Base-by-base conservation (phyloP, 2,797 vertebrate species). In the Trachurus trachurus region DNA sequence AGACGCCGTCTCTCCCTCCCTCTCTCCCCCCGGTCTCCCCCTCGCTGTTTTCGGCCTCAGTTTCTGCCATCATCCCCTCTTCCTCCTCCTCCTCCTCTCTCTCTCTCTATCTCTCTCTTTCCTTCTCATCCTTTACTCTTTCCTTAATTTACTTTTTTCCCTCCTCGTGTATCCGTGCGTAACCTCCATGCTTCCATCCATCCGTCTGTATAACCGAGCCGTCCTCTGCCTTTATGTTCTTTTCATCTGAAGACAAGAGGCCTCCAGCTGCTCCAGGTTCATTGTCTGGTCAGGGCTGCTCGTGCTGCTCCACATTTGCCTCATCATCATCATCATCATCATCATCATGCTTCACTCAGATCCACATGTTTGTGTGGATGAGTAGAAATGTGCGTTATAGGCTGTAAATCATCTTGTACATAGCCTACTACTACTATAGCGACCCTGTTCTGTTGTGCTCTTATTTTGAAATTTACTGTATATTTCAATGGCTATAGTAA, bases 211-310 rank as follows among this genome's bases (percentile, higher is more conserved):
- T 26, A 26, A 26, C 69, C 11, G 15, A 6, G 53, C 52, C 7
- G 15, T 65, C 73, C 49, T 34, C 66, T 9, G 3, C 61, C 58
- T 5, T 34, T 34, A 3, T 31, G 31, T 44, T 0, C 4, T 63
- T 39, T 31, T 13, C 66, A 26, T 42, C 40, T 59, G 11, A 74
- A 58, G 72, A 87, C 26, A 26, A 26, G 26, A 26, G 85, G 80
- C 86, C 86, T 87, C 66, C 83, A 82, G 87, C 85, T 71, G 87
- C 71, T 75, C 11, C 45, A 75, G 81, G 76, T 86, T 77, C 82
- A 87, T 82, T 84, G 89, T 87, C 76, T 89, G 88, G 82, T 84
- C 88, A 77, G 61, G 22, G 26, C 50, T 74, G 26, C 50, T 74
- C 71, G 26, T 26, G 26, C 59, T 26, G 26, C 59, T 86, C 71